Base-by-base conservation (phyloP, 2,113 vertebrate species). In the Gulo gulo region DNA sequence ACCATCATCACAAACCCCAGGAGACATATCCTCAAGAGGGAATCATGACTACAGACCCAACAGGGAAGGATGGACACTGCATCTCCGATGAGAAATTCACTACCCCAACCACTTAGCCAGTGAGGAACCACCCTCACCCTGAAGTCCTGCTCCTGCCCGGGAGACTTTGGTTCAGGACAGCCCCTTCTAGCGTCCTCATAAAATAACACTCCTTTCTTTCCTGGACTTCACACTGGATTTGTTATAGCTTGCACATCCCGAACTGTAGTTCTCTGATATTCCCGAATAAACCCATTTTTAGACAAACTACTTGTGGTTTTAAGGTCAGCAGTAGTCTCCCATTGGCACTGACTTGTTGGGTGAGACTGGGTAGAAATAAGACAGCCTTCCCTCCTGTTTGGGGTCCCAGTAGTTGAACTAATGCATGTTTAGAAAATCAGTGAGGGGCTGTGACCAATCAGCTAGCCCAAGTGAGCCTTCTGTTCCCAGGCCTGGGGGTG, bases 81-180 rank as follows among this genome's bases (percentile, higher is more conserved):
- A 1, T 10, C 45, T 34, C 76, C 2, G 5, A 2, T 0, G 16
- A 31, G 76, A 50, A 5, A 50, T 31, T 7, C 9, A 39, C n/a
- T 0, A 11, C 9, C 20, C n/a, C 14, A 26, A 14, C 74, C 2
- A 2, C 42, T 47, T 7, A 45, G 73, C 26, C 74, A 1, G 14
- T 9, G 14, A 18, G 42, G 12, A 76, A 4, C 24, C 0, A 6
- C 45, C 76, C 26, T 31, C 45, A 0, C 29, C 29, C 45, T 18
- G 29, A 18, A 9, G 45, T 50, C n/a, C 18, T 23, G n/a, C 69
- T 39, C 20, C 36, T 12, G 3, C 11, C n/a, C 9, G 11, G 67
- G 20, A 8, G 67, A 71, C 74, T 31, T 45, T 1, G 13, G 26
- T 9, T 78, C 74, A 78, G 45, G 15, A 50, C 74, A 47, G 16